Evolutionary conservation across 2,797 vertebrate genomes (phyloP).

Genomic region (Anolis apletophallus): DNA sequence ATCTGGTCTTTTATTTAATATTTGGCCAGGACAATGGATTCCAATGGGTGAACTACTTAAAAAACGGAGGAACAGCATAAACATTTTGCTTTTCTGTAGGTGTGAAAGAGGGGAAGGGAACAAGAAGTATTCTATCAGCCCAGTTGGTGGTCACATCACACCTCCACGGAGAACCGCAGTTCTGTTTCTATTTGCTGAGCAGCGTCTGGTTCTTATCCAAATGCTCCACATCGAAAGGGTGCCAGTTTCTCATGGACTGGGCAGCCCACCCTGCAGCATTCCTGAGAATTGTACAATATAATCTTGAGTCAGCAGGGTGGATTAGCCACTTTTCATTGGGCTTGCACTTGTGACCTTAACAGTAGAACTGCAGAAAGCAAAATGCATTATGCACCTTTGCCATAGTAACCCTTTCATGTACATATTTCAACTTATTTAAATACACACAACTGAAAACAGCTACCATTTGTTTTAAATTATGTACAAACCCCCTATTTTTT

Average conservation of each 20-base stretch:
- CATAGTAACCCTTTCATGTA: conserved; percentile 82
- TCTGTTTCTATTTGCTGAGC: conserved; percentile 74
- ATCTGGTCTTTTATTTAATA: conserved; percentile 79
- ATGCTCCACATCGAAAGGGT: conserved; percentile 77
- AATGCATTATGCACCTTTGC: conserved; percentile 82
- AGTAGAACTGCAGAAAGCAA: conserved; percentile 86
- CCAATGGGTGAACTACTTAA: conserved; percentile 69
- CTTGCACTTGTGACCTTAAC: conserved; percentile 86
- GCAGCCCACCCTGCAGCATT: conserved; percentile 83
- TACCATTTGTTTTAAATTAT: conserved; percentile 81
- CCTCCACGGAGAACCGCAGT: conserved; percentile 65
- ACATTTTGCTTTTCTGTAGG: conserved; percentile 74
- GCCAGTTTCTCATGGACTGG: conserved; percentile 79
- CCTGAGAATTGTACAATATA: conserved; percentile 86
- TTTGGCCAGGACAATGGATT: conserved; percentile 78
- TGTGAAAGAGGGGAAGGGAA: conserved; percentile 32
- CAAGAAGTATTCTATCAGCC: conserved; percentile 67
- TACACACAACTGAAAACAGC: conserved; percentile 80
- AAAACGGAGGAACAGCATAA: conserved; percentile 73
- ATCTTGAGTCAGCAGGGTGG: conserved; percentile 85
- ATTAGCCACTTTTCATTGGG: conserved; percentile 84
- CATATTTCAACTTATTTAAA: conserved; percentile 84
- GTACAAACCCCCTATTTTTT: conserved; percentile 87
- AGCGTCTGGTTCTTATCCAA: conserved; percentile 80
- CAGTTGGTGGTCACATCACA: conserved; percentile 69